Evolutionary conservation across 2,888 invertebrate genomes (phyloP), one percentile per base, ranked within the genome.

Genomic region (Tetramorium bicarinatum): DNA sequence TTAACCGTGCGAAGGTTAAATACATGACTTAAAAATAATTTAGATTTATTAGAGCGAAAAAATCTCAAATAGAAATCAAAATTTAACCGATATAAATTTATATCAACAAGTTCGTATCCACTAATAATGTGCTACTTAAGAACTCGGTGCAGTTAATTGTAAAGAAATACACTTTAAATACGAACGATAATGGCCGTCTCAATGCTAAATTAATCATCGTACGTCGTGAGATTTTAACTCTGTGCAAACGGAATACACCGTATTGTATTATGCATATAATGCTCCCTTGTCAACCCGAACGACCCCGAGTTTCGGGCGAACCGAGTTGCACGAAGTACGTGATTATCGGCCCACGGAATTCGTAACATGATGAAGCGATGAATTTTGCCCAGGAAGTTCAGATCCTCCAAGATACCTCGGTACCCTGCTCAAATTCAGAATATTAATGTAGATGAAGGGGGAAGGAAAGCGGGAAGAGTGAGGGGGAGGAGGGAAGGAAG

Each of bases 1-100:
- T 82, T 77, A 64, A 85, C 76, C 79, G 82, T 88, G 85, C 77
- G 71, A 80, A 72, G 71, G 66, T 82, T 85, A 88, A 85, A 89
- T 87, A 85, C 47, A 77, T 29, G 82, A 83, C 76, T 79, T 64
- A 83, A 87, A 34, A 34, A 34, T 34, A 34, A 18, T 49, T 49
- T 7, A 49, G 18, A 18, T 49, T 7, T 15, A 18, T 21, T 13
- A 34, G 34, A 69, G 9, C 1, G 6, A 67, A 29, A 34, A 49
- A 29, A 29, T 44, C 2, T 44, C 15, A 9, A 66, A 47, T 7
- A 25, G 21, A 66, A 66, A 44, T 66, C 66, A 25, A 9, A 21
- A 8, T 66, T 66, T 44, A 38, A 4, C 3, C 15, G n/a, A 21
- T 66, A 25, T 15, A 9, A 66, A 8, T 66, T 41, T 6, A 15